Evolutionary conservation across 2,888 invertebrate species (phyloP), one percentile per base, ranked within the genome.

Genomic region (Siphonodentalium dalli): DNA sequence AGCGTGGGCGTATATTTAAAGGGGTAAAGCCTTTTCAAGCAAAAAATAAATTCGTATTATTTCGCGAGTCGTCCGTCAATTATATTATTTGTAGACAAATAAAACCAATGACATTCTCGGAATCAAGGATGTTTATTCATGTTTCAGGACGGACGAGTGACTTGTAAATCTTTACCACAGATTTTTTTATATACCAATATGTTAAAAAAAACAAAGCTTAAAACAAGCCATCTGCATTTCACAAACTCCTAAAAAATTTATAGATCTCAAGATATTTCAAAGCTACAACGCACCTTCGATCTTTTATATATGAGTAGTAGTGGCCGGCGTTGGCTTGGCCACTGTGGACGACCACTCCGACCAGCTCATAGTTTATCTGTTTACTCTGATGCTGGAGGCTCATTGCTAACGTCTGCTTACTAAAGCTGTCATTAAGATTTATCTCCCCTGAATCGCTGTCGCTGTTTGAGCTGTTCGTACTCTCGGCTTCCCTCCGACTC

Each of bases 311-410:
- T 18, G 84, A 83, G 61, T 85, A 85, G 69, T 85, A 85, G 67
- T 85, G 85, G 3, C 85, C 85, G 47, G 85, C 85, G 68, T 82
- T 84, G 18, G 85, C 85, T 66, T 84, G 84, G 2, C 85, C 85
- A 66, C 83, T 84, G 69, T 85, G 85, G 3, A 85, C 84, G 20
- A 85, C 81, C 39, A 84, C 80, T 5, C 85, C 85, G 18, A 84
- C 84, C 43, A 85, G 74, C 61, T 84, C 84, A 66, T 84, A 85
- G 55, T 77, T 76, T 37, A 79, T 77, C 56, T 71, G 75, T 43
- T 63, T 71, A 18, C 63, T 45, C 38, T 66, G 63, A 23, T 64
- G 61, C n/a, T 59, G 60, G 31, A 65, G 45, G 18, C 65, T 63
- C 18, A 61, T 47, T 0, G 67, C 56, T 9, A 70, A 60, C 37